These are phyloP conservation scores for Diachasmimorpha longicaudata DNA, from an alignment of 1,140 invertebrate species.

Conservation along the genomic window DNA sequence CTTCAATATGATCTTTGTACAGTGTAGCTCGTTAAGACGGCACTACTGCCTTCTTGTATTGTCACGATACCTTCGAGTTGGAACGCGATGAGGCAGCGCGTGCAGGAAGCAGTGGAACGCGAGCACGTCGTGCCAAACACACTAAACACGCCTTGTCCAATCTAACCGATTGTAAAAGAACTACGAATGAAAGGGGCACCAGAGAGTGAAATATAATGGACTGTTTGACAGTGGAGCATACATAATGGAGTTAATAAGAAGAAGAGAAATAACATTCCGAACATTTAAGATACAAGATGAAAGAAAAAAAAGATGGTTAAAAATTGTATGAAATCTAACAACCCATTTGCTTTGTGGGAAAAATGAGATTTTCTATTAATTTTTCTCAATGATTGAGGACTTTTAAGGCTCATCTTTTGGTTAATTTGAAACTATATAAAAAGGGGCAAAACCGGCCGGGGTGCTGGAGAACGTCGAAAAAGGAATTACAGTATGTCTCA, in stretches of 20 bases:
- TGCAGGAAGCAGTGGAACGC: conserved; percentile 18
- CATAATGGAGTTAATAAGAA: neutral
- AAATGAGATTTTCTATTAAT: too few relatives aligned
- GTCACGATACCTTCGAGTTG: conserved; percentile 22
- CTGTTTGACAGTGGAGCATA: neutral
- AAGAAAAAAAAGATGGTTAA: too few relatives aligned
- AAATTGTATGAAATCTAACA: conserved; percentile 40
- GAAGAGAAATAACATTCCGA: neutral
- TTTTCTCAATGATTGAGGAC: too few relatives aligned
- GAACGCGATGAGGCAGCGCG: neutral
- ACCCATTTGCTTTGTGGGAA: too few relatives aligned
- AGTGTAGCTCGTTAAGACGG: conserved; percentile 17
- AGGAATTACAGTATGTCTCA: conserved; percentile 14
- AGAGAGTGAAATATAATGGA: conserved; percentile 29
- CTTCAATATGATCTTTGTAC: neutral
- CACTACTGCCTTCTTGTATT: conserved; percentile 23
- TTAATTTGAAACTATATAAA: conserved; percentile 41
- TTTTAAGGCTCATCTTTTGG: too few relatives aligned
- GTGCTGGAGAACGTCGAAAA: neutral
- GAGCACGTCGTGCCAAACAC: neutral
- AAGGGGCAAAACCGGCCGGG: neutral
- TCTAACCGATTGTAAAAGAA: conserved; percentile 28
- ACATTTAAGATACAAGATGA: neutral
- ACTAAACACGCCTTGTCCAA: conserved; percentile 26
- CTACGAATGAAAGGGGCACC: conserved; percentile 18